Evolutionary conservation across 1,140 invertebrate species (phyloP).

Genomic region (Odontomachus brunneus): DNA sequence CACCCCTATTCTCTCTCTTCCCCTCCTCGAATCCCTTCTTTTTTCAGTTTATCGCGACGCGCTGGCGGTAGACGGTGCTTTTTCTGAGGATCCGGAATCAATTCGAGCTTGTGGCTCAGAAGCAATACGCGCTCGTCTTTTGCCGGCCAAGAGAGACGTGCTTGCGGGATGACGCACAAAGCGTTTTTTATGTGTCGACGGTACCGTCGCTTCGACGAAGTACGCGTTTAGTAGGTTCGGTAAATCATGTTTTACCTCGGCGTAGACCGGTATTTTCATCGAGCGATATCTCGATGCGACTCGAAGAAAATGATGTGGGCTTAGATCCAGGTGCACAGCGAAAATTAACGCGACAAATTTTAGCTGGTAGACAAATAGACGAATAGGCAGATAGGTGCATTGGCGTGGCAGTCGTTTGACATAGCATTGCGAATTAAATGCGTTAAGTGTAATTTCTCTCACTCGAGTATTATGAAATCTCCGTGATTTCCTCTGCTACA

Average conservation of each 20-base stretch:
- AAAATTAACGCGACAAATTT: neutral
- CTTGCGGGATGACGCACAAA: slow-evolving; percentile 5
- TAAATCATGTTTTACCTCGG: neutral
- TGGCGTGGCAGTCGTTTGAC: neutral
- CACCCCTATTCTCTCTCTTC: neutral
- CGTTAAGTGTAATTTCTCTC: too few species aligned
- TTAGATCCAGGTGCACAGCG: neutral
- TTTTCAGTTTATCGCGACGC: neutral
- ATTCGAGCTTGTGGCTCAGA: slow-evolving; percentile 18
- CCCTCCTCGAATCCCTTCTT: neutral
- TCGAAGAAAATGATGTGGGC: neutral
- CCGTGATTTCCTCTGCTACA: too few species aligned
- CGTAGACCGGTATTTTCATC: neutral
- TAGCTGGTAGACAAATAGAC: too few species aligned
- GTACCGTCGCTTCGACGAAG: neutral
- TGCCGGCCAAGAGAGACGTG: slow-evolving; percentile 4
- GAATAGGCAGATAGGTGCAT: too few species aligned
- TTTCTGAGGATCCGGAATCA: slow-evolving; percentile 10
- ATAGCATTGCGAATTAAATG: neutral
- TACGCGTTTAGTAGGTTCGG: neutral
- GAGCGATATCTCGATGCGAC: neutral
- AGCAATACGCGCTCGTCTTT: slow-evolving; percentile 33
- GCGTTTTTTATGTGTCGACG: neutral
- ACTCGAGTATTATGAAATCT: too few species aligned
- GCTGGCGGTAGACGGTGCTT: neutral